A percentile compares a stretch with the other conserved stretches of the same genome.
These are phyloP conservation scores for Acholoe squamosa DNA, from an alignment of 2,888 invertebrate genomes.

Conservation along the genomic window DNA sequence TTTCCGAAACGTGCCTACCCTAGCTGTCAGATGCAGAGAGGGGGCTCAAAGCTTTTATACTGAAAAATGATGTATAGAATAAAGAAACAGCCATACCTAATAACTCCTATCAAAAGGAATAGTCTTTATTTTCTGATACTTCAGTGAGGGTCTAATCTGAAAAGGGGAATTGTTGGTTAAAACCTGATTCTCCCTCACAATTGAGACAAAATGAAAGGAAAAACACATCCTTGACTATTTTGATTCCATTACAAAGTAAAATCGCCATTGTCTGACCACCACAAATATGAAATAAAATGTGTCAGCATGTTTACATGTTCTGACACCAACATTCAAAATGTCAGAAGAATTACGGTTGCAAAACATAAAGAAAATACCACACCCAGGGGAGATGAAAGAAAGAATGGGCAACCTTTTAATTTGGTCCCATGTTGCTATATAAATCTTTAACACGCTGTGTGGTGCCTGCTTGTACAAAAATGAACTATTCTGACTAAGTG, in stretches of 20 bases:
- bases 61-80: too few species aligned
- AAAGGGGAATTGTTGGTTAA: too few species aligned
- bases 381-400: background rate
- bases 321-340: background rate
- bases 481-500: constrained; percentile 17
- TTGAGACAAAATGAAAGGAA: too few species aligned
- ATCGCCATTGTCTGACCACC: background rate
- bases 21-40: too few species aligned
- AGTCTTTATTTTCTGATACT: too few species aligned
- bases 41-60: too few species aligned
- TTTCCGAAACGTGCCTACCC: too few species aligned
- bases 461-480: background rate
- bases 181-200: too few species aligned
- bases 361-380: background rate
- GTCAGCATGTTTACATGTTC: constrained; percentile 8
- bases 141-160: too few species aligned
- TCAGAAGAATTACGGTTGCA: background rate
- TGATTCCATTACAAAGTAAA: background rate
- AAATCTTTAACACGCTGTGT: background rate
- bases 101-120: too few species aligned
- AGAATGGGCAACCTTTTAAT: background rate
- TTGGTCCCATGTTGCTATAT: background rate
- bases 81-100: too few species aligned
- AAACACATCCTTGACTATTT: background rate
- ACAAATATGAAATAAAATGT: background rate